Evolutionary conservation across 2,797 vertebrate species (phyloP), one percentile per base, ranked within the genome.

Genomic region (Chaetodon trifasciatus): DNA sequence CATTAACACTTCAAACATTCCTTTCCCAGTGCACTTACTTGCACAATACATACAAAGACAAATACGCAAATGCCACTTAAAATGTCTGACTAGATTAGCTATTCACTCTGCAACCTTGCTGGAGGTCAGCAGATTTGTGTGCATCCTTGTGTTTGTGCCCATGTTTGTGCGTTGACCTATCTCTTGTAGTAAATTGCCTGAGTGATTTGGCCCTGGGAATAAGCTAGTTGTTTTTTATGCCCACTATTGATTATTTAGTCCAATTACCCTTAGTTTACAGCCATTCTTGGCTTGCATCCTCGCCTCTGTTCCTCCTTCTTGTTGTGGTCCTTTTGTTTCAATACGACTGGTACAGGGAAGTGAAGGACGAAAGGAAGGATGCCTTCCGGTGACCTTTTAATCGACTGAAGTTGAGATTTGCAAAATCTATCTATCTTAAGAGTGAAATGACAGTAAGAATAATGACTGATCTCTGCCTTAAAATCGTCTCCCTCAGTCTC

Each of bases 1-100:
- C 47, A 91, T 90, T 87, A 88, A 85, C 92, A 93, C 87, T 90
- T 93, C 92, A 94, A 92, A 91, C 88, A 80, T 85, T 79, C 62
- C 39, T 86, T 75, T 81, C 77, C 50, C 74, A 17, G 72, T 56
- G 19, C 70, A 49, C 79, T 77, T 49, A 74, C 58, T 58, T 50
- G 15, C 4, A 3, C 47, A 67, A 81, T 72, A 70, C 68, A 69
- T 40, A 80, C 55, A 75, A 58, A 83, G 72, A 75, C 68, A 78
- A 79, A 86, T 42, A 79, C 69, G 75, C 73, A 82, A 82, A 87
- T 70, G 73, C 53, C 81, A 50, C 78, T 86, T 79, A 83, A 84
- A 67, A 87, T 79, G 78, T 86, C 75, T 63, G 64, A 76, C 76
- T 81, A 72, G 71, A 91, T 85, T 62, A 73, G 61, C 62, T 61